Percentiles rank a stretch among this genome's conserved stretches.
Conservation (phyloP, 2,113 vertebrate species). For the Agapornis roseicollis region DNA sequence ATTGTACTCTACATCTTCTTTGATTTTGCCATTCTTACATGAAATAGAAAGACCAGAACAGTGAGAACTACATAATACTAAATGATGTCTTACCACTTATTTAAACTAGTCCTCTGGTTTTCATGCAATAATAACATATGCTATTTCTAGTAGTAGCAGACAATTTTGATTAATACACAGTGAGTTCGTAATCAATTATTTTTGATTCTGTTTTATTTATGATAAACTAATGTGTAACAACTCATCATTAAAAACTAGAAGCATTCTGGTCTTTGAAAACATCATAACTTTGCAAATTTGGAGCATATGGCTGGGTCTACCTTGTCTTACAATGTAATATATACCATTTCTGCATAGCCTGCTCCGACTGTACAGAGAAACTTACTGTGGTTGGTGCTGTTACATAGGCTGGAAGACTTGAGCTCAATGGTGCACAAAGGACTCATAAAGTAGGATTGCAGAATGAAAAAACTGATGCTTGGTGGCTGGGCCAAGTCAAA, state of each 20-base stretch:
- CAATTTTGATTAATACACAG: not conserved
- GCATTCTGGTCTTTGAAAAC: not conserved
- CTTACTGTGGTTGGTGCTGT: not conserved
- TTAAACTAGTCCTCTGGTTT: not conserved
- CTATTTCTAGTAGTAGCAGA: not conserved
- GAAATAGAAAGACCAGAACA: not conserved
- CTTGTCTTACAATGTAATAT: not conserved
- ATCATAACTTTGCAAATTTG: not conserved
- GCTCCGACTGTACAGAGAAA: not conserved
- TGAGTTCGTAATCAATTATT: not conserved
- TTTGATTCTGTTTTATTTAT: not conserved
- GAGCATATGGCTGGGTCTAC: not conserved
- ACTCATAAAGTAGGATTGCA: not conserved
- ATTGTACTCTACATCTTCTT: not conserved
- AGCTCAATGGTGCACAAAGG: not conserved
- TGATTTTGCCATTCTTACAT: not conserved
- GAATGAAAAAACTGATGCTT: not conserved
- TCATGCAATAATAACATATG: not conserved
- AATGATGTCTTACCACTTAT: not conserved
- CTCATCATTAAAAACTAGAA: not conserved
- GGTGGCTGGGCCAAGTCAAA: not conserved
- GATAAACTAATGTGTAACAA: not conserved
- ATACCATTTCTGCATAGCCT: not conserved
- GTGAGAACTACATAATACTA: not conserved
- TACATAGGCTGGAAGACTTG: not conserved